Base-by-base conservation (phyloP, 2,113 vertebrate species). In the Neogale vison region DNA sequence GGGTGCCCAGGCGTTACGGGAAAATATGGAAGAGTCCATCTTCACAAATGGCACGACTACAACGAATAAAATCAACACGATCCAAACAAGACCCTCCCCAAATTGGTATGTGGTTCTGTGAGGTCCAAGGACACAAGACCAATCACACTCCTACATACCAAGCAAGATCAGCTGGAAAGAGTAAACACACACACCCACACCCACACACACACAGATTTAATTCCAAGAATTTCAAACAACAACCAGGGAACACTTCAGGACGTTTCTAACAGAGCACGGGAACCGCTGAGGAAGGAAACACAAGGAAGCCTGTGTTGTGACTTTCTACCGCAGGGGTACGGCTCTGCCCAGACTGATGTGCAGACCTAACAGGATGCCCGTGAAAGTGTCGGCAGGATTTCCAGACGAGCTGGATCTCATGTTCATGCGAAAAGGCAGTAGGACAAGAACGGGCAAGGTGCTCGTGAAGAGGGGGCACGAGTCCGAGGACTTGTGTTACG, bases 241-340 rank as follows among this genome's bases (percentile, higher is more conserved):
- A 61, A 12, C 8, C 90, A 42, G 18, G 39, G 67, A 84, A 39
- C 3, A 7, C 23, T 52, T 26, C 8, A 7, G 65, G 20, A 7
- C 4, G 34, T 76, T 63, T 83, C 71, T 50, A 79, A 67, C 11
- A 7, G 24, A 50, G 69, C 52, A 59, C 12, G 8, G 52, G 50
- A 63, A 69, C 71, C 0, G 11, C 15, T n/a, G 24, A 21, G 39
- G 72, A 10, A 26, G 1, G 47, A 67, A 45, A 42, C 4, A 1
- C 4, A 47, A 31, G 65, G 20, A 36, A 71, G 71, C 11, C 7
- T 8, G 34, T n/a, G 24, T 20, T 1, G 11, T 65, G n/a, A 14
- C 69, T 47, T 21, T 10, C 3, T 24, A 6, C 6, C 4, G 4
- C 14, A 21, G 20, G 4, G 4, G n/a, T 2, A n/a, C 0, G 2